Base-by-base conservation (phyloP, 1,140 invertebrate species). In the Macrostomum lignano region DNA sequence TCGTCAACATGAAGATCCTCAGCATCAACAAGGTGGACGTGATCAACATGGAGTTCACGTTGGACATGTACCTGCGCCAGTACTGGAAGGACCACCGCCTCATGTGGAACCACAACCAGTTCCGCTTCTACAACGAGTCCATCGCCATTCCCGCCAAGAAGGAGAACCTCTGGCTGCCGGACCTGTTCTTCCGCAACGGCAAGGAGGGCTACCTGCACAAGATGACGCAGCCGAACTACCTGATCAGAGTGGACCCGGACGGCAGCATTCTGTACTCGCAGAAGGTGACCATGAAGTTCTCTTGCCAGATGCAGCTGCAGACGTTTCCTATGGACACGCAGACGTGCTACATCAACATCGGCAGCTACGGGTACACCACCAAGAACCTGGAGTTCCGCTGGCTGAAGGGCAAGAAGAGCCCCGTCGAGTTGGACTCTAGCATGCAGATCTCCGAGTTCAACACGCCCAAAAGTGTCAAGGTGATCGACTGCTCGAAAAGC, bases 101-200 rank as follows among this genome's bases (percentile, higher is more conserved):
- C 3, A 14, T 29, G 2, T 40, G 26, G 26, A 21, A 36, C 13
- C 3, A 30, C n/a, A n/a, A n/a, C 7, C 13, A 21, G 5, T 33
- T 86, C 62, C 79, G 79, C 25, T 67, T 82, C 47, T 73, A 25
- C 17, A 21, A n/a, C n/a, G 14, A 6, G 7, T 15, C 15, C 19
- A 33, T 33, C 11, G 32, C 19, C 6, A 25, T 25, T 13, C 32
- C 32, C 7, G 14, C 13, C 13, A 17, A 25, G 4, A 14, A 20
- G 4, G 34, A 65, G 41, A 52, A 52, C 34, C 65, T 68, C 36
- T 67, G 66, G 67, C 63, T 67, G 36, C 66, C 66, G 1, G 65
- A 68, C 43, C 61, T 67, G 2, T 69, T 68, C 45, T 69, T 68
- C 42, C 63, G 65, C 22, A 70, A 70, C 46, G 67, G 66, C 20